Base-by-base conservation (phyloP, 2,888 invertebrate genomes). In the Agonopterix heracliana region DNA sequence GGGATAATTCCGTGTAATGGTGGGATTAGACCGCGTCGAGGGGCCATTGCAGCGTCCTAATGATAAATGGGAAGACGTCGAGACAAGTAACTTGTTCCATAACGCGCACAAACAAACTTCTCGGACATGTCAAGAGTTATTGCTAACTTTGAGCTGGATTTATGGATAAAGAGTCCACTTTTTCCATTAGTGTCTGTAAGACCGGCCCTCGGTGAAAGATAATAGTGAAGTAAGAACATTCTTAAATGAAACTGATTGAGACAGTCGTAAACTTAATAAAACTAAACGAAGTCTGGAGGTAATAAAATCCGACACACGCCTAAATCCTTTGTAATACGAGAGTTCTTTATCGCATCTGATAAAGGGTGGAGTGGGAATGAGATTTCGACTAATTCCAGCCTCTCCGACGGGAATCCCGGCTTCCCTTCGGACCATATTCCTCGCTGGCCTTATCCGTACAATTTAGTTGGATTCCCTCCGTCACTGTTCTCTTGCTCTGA, bases 1-100 rank as follows among this genome's bases (percentile, higher is more conserved):
- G 65, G 71, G 71, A 78, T 77, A 75, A 81, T 78, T 68, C 71
- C 64, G 46, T 66, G 73, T 78, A 73, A 79, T 74, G 74, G 74
- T 61, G 59, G 74, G 77, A 77, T 81, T 79, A 81, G 63, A 63
- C 58, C 54, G 59, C 57, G 60, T 64, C 64, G 62, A 62, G 54
- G 63, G 63, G 60, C 56, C 55, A 62, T 54, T 60, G 61, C 61
- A 62, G 55, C 59, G 63, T 63, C 64, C 59, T 67, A 63, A 73
- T 76, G 75, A 81, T 71, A 75, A 78, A 78, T 77, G 74, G 63
- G 64, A 60, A 63, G 63, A 69, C 57, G 70, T 71, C 64, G 58
- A 55, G 56, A 59, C 49, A 51, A 57, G 59, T 65, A 66, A 71
- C 71, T 72, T 68, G 56, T 60, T 57, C 56, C 54, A 51, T 58